phyloP scores from a whole-genome alignment of 2,888 invertebrate species.

The Emmelina monodactyla region DNA sequence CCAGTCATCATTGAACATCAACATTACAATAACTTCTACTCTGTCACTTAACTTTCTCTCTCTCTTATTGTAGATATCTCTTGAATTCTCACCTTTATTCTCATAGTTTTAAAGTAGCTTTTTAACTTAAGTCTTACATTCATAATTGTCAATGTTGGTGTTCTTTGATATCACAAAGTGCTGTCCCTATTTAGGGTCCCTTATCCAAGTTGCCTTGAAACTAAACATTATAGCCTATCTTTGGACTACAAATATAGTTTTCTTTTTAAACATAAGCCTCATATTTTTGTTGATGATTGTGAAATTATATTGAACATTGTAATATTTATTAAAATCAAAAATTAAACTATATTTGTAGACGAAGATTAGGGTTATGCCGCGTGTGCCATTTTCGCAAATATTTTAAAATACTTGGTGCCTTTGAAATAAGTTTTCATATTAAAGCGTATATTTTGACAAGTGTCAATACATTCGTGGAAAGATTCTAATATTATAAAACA shows the following conservation, averaged over 20 bases:
- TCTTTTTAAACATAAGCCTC: neutral
- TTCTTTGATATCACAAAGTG: constrained; percentile 35
- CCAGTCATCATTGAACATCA: neutral
- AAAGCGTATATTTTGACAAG: too few species aligned
- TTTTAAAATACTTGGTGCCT: too few species aligned
- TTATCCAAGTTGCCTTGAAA: constrained; percentile 28
- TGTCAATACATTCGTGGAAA: too few species aligned
- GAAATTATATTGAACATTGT: too few species aligned
- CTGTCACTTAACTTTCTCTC: neutral
- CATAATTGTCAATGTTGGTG: neutral
- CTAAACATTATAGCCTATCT: neutral
- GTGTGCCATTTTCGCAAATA: too few species aligned
- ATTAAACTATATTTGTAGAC: too few species aligned
- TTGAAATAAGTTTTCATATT: too few species aligned
- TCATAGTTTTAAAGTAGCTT: constrained; percentile 3
- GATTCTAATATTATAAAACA: too few species aligned
- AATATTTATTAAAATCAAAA: too few species aligned
- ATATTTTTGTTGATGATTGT: too few species aligned
- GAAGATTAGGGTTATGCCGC: too few species aligned
- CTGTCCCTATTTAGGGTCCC: constrained; percentile 29
- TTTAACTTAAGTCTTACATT: constrained; percentile 3
- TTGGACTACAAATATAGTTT: neutral
- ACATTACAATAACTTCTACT: neutral
- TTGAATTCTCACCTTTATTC: constrained; percentile 1
- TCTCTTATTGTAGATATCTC: neutral